Evolutionary conservation across 92 coral and sea anemone genomes (phyloP).

Genomic region (Scolanthus callimorphus): DNA sequence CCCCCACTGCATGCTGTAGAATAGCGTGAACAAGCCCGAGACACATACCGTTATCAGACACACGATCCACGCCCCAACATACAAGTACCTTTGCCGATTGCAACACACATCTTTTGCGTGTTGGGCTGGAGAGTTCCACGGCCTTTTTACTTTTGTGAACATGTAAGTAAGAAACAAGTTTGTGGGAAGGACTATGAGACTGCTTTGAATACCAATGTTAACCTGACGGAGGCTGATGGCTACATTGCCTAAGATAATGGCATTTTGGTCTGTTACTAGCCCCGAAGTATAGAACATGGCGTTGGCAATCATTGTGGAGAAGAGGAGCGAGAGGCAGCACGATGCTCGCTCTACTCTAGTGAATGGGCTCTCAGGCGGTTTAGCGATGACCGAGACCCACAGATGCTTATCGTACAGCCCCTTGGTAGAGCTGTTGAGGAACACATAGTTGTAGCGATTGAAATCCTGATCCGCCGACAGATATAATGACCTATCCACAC

Average conservation of each 20-base stretch:
- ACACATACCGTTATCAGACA: slow-evolving; percentile 41
- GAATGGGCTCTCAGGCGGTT: too few relatives aligned
- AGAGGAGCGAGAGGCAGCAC: too few relatives aligned
- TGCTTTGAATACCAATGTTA: slow-evolving; percentile 82
- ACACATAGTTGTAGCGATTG: slow-evolving; percentile 52
- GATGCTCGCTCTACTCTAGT: too few relatives aligned
- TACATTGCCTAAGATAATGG: slow-evolving; percentile 65
- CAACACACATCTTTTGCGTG: slow-evolving; percentile 20
- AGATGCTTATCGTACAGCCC: too few relatives aligned
- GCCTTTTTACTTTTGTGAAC: slow-evolving; percentile 51
- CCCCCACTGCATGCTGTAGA: slow-evolving; percentile 80
- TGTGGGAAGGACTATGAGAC: slow-evolving; percentile 73
- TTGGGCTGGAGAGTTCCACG: slow-evolving; percentile 5
- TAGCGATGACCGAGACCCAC: too few relatives aligned
- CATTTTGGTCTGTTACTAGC: slow-evolving; percentile 35
- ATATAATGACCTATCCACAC: slow-evolving; percentile 44
- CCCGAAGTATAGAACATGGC: slow-evolving; percentile 70
- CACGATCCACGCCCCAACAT: slow-evolving; percentile 55
- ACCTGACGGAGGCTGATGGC: slow-evolving; percentile 60
- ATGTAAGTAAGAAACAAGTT: slow-evolving; percentile 65
- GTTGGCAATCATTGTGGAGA: too few relatives aligned
- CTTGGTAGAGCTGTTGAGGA: too few relatives aligned
- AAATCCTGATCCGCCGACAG: slow-evolving; percentile 49
- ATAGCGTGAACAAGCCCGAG: slow-evolving; percentile 51
- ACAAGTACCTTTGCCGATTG: slow-evolving; percentile 12